Percentiles rank a stretch among this genome's conserved stretches.
These are phyloP conservation scores for Zaprionus nigranus DNA, from an alignment of 1,140 invertebrate species.

Conservation along the genomic window DNA sequence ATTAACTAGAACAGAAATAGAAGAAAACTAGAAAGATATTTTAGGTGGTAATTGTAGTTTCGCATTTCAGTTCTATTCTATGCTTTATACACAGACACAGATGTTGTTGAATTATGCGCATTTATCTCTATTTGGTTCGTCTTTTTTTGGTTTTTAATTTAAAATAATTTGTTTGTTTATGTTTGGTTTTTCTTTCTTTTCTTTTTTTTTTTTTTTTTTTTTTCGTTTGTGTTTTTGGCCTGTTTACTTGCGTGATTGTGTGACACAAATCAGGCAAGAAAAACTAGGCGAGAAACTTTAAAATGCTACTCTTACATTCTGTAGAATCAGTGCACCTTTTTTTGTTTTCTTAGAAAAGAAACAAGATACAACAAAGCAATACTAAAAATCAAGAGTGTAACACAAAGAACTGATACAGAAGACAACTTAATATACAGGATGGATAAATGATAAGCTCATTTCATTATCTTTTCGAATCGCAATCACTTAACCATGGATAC, in stretches of 20 bases:
- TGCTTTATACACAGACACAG: constrained; percentile 33
- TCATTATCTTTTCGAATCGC: background rate
- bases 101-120: constrained; percentile 51
- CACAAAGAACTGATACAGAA: background rate
- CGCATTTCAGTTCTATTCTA: constrained; percentile 57
- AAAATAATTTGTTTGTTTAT: constrained; percentile 61
- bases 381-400: constrained; percentile 19
- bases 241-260: constrained; percentile 82
- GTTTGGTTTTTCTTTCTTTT: constrained; percentile 37
- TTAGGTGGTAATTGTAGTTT: constrained; percentile 62
- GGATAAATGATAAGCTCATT: constrained; percentile 15
- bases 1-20: constrained; percentile 56
- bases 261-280: constrained; percentile 77
- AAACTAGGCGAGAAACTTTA: constrained; percentile 83
- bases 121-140: constrained; percentile 30
- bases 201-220: constrained; percentile 33
- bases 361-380: constrained; percentile 49
- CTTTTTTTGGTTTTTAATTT: constrained; percentile 58
- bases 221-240: constrained; percentile 66
- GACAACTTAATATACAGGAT: constrained; percentile 17
- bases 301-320: constrained; percentile 85
- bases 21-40: constrained; percentile 60
- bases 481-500: constrained; percentile 3
- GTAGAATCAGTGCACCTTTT: constrained; percentile 84
- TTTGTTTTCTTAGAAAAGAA: constrained; percentile 68